A percentile compares a stretch with the other conserved stretches of the same genome.
Evolutionary conservation across 2,113 vertebrate genomes (phyloP).

Genomic region (Phalacrocorax pelagicus): DNA sequence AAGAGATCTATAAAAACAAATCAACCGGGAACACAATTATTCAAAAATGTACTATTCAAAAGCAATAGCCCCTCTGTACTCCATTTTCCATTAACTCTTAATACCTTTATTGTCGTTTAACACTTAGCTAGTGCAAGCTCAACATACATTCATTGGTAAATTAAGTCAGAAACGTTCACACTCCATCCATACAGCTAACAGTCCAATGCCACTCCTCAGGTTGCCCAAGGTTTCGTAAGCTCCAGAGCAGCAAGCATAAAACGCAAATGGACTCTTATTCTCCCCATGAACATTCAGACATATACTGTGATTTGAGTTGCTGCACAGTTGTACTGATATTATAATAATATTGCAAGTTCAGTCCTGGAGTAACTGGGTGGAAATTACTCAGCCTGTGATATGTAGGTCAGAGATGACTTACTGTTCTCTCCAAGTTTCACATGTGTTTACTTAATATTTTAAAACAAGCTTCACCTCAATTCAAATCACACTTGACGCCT

Average conservation of each 20-base stretch:
- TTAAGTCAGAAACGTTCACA: slow-evolving; percentile 49
- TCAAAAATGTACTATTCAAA: slow-evolving; percentile 60
- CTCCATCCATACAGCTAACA: not conserved
- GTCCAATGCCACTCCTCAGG: slow-evolving; percentile 24
- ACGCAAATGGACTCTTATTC: slow-evolving; percentile 3
- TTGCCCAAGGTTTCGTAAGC: not conserved
- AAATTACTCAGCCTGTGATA: not conserved
- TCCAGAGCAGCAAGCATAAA: slow-evolving; percentile 9
- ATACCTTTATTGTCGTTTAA: slow-evolving; percentile 65
- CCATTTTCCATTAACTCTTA: slow-evolving; percentile 67
- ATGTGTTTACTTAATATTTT: not conserved
- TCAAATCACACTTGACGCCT: not conserved
- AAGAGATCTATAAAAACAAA: slow-evolving; percentile 68
- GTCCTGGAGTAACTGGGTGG: not conserved
- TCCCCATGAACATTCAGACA: not conserved
- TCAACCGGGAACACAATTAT: slow-evolving; percentile 58
- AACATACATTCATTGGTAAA: slow-evolving; percentile 51
- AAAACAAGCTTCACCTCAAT: not conserved
- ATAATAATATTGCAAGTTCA: not conserved
- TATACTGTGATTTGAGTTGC: not conserved
- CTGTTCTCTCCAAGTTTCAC: not conserved
- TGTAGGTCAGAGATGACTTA: not conserved
- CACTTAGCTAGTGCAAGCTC: slow-evolving; percentile 50
- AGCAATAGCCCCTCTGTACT: slow-evolving; percentile 51
- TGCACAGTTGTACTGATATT: not conserved